Conservation (phyloP, 2,113 vertebrate genomes). For the Actinemys pallida region DNA sequence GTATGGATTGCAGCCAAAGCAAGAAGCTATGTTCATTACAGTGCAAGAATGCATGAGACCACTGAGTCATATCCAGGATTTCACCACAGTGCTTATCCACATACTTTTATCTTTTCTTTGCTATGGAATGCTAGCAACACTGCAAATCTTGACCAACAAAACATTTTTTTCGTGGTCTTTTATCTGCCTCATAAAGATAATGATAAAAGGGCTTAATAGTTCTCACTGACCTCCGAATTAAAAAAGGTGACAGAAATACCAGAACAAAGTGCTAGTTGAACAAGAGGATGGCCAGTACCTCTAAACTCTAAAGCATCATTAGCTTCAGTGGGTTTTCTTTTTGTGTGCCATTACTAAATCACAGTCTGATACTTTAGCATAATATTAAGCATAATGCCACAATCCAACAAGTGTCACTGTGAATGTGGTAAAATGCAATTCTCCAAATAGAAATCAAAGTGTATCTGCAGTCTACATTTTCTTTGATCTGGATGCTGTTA, state of each 20-base stretch:
- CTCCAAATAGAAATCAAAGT: background rate
- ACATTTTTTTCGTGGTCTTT: background rate
- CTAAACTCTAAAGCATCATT: background rate
- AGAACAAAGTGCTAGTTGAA: background rate
- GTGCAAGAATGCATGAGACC: constrained; percentile 15
- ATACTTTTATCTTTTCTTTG: constrained; percentile 1
- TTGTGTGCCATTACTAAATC: background rate
- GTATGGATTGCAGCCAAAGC: constrained; percentile 12
- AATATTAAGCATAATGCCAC: background rate
- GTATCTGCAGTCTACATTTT: rapidly evolving
- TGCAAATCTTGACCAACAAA: background rate
- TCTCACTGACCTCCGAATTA: background rate
- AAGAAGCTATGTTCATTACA: background rate
- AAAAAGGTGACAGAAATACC: background rate
- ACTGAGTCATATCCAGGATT: background rate
- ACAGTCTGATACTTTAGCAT: background rate
- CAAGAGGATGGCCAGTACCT: background rate
- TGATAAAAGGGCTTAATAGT: background rate
- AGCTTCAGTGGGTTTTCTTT: background rate
- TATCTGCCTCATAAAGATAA: background rate
- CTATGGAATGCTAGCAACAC: background rate
- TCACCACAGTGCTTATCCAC: background rate
- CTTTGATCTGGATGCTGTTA: background rate
- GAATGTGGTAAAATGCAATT: background rate
- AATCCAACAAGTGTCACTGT: background rate